Evolutionary conservation across 1,140 invertebrate genomes (phyloP), one percentile per base, ranked within the genome.

Genomic region (Ganaspis sp.): DNA sequence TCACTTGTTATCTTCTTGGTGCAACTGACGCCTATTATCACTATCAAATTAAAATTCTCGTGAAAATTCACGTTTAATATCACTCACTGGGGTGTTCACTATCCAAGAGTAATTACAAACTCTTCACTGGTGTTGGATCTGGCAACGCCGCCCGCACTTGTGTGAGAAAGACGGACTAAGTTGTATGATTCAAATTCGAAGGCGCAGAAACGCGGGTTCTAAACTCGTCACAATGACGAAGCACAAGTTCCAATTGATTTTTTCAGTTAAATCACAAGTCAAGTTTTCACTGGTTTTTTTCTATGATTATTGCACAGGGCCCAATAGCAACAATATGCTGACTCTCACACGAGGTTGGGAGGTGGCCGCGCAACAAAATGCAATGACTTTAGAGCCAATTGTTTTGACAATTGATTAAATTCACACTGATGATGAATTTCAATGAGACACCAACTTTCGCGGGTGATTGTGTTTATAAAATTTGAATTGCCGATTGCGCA

Each of bases 111-210:
- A 21, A 37, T 54, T 42, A 42, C 29, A 29, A 42, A 19, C 38
- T 70, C 29, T 26, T 69, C 75, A 77, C 72, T 49, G 42, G 73
- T 37, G 72, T 42, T 75, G 64, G n/a, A 85, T 53, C 74, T 70
- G 87, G 87, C 88, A 88, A 89, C 87, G 75, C 77, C 73, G 85
- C 81, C 70, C 82, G 81, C 86, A 84, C 85, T 86, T 83, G 85
- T 83, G 83, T 76, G 80, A 73, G 77, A 34, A 45, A 58, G 40
- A 79, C 58, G 73, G 76, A 76, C 72, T 71, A 64, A 75, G 70
- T 76, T n/a, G 37, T 76, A 77, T 73, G 42, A 53, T 75, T 73
- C 42, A 53, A 76, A 76, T 76, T 69, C 49, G 9, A 76, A 54
- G 76, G 54, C 12, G 70, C 21, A 45, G n/a, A 38, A 34, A 38